Evolutionary conservation across 2,797 vertebrate species (phyloP), one percentile per base, ranked within the genome.

Genomic region (Ctenopoma multispine): DNA sequence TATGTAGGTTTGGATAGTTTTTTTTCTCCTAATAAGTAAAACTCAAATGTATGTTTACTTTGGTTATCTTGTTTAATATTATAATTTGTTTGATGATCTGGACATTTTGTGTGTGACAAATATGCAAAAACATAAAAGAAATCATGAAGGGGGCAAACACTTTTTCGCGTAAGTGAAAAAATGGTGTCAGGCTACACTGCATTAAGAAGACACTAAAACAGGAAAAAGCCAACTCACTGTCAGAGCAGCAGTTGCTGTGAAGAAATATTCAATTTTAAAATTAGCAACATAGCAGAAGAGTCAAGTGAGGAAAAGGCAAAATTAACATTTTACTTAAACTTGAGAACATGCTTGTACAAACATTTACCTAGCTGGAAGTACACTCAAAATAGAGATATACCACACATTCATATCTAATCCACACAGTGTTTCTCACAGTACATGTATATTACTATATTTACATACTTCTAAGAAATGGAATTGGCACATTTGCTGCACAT

Each of bases 341-440:
- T 17, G 5, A 47, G 46, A 36, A 43, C 24, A 41, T 56, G 40
- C 27, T 38, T 51, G 29, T 27, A 38, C 12, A 69, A 46, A 24
- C 18, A 11, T 56, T 40, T 24, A 23, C 44, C 3, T 7, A 27
- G 15, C 5, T 29, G 11, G 31, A 34, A 34, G 31, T 9, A 1
- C 27, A 4, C 27, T 1, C 31, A 65, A 51, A 61, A 41, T 44
- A 56, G 24, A 59, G 66, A 10, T 29, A 21, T 23, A 10, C 6
- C 50, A 47, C 54, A 13, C 10, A 40, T 36, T 65, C n/a, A 57
- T 14, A 62, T 57, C n/a, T 51, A 20, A n/a, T 27, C 27, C 21
- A 23, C 5, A 20, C n/a, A n/a, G n/a, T 55, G 11, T 41, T 58
- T 44, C 38, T 59, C 17, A 44, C 18, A 17, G 31, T 44, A 4